Conservation (phyloP, 2,797 vertebrate genomes). For the Hippopotamyrus pictus region DNA sequence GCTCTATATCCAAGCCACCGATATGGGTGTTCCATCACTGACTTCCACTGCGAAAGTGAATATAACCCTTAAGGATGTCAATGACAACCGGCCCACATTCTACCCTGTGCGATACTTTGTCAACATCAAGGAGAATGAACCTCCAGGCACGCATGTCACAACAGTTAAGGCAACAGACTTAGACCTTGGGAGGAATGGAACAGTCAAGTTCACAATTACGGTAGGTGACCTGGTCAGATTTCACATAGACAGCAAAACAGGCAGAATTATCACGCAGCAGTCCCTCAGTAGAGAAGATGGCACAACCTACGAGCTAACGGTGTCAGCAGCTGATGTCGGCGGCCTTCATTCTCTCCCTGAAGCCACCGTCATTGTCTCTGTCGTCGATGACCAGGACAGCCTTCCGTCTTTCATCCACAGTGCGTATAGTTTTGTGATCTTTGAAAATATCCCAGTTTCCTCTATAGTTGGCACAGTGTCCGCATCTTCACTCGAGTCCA, state of each 20-base stretch:
- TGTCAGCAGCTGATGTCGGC: conserved; percentile 82
- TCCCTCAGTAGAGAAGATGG: conserved; percentile 88
- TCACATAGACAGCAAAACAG: conserved; percentile 76
- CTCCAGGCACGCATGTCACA: conserved; percentile 76
- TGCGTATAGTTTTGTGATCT: conserved; percentile 89
- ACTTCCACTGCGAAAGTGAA: conserved; percentile 74
- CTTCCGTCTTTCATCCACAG: conserved; percentile 81
- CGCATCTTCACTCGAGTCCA: conserved; percentile 82
- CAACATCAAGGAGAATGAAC: conserved; percentile 90
- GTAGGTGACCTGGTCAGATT: conserved; percentile 84
- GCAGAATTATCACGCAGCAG: conserved; percentile 78
- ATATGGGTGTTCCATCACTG: conserved; percentile 77
- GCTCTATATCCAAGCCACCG: conserved; percentile 74
- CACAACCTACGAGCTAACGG: conserved; percentile 83
- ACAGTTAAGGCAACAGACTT: conserved; percentile 82
- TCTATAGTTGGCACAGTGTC: conserved; percentile 80
- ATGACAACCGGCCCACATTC: conserved; percentile 92
- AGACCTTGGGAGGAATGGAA: conserved; percentile 83
- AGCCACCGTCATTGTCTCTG: conserved; percentile 86
- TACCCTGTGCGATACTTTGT: conserved; percentile 94
- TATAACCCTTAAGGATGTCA: conserved; percentile 81
- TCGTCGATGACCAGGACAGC: conserved; percentile 90
- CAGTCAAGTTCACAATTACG: conserved; percentile 80
- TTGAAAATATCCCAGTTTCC: conserved; percentile 83
- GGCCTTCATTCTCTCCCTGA: conserved; percentile 76